A percentile compares a stretch with the other conserved stretches of the same genome.
phyloP scores from a whole-genome alignment of 2,113 vertebrate species.

The Eulemur macaco region DNA sequence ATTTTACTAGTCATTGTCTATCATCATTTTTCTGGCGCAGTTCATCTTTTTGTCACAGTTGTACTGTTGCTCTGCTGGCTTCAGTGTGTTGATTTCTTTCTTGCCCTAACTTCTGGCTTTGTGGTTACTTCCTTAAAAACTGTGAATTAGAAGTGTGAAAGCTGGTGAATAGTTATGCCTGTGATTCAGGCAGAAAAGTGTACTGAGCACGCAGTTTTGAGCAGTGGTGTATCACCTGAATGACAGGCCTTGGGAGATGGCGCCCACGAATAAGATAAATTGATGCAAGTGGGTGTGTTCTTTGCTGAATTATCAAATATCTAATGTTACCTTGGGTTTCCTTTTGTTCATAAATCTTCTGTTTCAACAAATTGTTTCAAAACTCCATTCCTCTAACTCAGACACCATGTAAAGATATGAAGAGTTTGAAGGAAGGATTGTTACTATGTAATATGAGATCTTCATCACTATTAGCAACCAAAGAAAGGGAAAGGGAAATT shows the following conservation, averaged over 20 bases:
- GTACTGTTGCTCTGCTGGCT: neutral
- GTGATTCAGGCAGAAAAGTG: neutral
- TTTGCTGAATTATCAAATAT: slow-evolving; percentile 4
- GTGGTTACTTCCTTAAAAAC: neutral
- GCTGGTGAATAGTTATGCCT: neutral
- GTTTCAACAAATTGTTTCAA: neutral
- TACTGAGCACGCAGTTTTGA: neutral
- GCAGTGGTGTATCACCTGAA: neutral
- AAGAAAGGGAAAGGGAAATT: neutral
- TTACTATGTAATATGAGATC: neutral
- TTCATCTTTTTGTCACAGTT: neutral
- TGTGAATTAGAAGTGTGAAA: neutral
- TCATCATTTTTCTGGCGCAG: neutral
- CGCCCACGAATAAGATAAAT: neutral
- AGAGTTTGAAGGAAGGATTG: neutral
- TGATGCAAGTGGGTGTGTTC: neutral
- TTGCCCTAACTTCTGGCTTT: neutral
- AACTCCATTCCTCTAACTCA: neutral
- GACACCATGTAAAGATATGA: neutral
- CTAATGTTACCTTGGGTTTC: neutral
- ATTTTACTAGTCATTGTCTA: neutral
- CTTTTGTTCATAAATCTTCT: neutral
- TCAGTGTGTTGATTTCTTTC: slow-evolving; percentile 20
- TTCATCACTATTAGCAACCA: neutral
- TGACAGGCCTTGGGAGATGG: neutral